Conservation (phyloP, 2,113 vertebrate genomes). For the Gorilla gorilla region DNA sequence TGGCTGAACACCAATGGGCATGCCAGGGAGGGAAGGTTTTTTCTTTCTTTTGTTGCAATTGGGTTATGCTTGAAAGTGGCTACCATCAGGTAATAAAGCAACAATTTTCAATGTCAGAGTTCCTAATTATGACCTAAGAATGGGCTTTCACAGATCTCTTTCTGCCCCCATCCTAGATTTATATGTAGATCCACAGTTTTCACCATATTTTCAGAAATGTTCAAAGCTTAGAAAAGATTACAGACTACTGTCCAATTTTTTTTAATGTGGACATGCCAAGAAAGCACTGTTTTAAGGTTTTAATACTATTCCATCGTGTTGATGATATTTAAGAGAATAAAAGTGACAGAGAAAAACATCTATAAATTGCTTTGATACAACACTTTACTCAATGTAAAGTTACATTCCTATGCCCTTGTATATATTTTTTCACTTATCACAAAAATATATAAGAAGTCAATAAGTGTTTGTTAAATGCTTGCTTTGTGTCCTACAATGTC, state of each 20-base stretch:
- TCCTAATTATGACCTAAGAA: background rate
- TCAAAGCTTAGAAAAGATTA: background rate
- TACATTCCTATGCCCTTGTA: background rate
- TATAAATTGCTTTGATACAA: background rate
- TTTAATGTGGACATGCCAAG: background rate
- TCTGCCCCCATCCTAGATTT: background rate
- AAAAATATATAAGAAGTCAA: background rate
- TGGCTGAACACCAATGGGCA: background rate
- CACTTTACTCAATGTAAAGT: background rate
- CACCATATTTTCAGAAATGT: constrained; percentile 11
- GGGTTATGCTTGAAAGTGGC: background rate
- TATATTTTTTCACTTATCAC: background rate
- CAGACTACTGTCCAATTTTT: background rate
- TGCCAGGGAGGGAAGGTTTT: background rate
- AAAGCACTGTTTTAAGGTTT: background rate
- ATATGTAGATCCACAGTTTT: background rate
- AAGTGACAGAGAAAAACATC: background rate
- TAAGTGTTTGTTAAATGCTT: background rate
- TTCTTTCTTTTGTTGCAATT: background rate
- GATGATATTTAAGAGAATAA: background rate
- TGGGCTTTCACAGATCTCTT: background rate
- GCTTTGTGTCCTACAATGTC: background rate
- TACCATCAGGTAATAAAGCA: background rate
- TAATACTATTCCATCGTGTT: background rate
- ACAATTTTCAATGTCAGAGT: background rate